Conservation (phyloP, 2,888 invertebrate species). For the Heliconius hortense region DNA sequence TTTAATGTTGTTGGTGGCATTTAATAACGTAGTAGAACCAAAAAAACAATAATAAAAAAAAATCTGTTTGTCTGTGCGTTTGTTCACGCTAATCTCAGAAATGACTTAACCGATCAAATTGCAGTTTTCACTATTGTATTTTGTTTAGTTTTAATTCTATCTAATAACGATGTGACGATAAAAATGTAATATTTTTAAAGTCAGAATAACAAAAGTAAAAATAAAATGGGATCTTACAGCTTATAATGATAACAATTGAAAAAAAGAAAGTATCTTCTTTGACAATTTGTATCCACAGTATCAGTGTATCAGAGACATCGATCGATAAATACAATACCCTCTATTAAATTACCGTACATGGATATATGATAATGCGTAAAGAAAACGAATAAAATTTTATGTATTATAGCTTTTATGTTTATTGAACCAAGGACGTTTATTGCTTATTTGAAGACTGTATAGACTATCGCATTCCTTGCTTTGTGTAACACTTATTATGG, state of each 20-base stretch:
- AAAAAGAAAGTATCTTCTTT: not conserved
- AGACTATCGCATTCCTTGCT: conserved; percentile 45
- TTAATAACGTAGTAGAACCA: too few relatives aligned
- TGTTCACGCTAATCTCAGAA: too few relatives aligned
- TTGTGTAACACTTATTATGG: conserved; percentile 60
- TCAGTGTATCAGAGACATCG: conserved; percentile 62
- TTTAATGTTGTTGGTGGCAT: too few relatives aligned
- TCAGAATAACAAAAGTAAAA: not conserved
- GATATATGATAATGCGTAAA: conserved; percentile 40
- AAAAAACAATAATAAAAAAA: too few relatives aligned
- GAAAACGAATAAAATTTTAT: conserved; percentile 31
- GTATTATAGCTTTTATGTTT: conserved; percentile 33
- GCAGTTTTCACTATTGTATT: too few relatives aligned
- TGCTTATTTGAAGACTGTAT: conserved; percentile 40
- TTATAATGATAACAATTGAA: conserved; percentile 10
- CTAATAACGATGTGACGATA: too few relatives aligned
- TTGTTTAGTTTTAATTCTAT: too few relatives aligned
- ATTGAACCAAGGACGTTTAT: conserved; percentile 23
- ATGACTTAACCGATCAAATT: too few relatives aligned
- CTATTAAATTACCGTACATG: conserved; percentile 42
- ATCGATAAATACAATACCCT: conserved; percentile 68
- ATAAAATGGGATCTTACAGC: not conserved
- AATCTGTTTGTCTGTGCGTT: too few relatives aligned
- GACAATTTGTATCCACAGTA: conserved; percentile 19
- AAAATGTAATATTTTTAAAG: not conserved